Conservation (phyloP, 2,888 invertebrate species). For the Thysanoteuthis rhombus region DNA sequence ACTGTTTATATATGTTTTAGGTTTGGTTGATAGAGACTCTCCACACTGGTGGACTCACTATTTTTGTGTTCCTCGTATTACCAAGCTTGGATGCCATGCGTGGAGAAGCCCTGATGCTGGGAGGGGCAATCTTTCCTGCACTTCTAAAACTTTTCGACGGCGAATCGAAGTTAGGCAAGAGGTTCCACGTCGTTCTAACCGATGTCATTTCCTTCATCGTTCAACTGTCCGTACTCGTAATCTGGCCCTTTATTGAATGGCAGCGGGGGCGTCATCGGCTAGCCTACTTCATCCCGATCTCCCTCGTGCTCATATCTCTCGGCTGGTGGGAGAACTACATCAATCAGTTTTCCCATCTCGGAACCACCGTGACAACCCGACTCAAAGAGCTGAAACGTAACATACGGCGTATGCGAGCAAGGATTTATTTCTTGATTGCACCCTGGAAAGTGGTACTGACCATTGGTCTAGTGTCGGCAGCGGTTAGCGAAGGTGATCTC, state of each 20-base stretch:
- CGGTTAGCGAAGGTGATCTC: conserved; percentile 47
- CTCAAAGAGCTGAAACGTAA: conserved; percentile 76
- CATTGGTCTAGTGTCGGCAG: conserved; percentile 78
- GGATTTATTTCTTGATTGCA: conserved; percentile 88
- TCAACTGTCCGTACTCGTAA: conserved; percentile 49
- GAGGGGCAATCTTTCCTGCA: conserved; percentile 90
- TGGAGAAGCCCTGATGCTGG: conserved; percentile 95
- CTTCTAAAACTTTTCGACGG: conserved; percentile 52
- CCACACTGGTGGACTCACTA: conserved; percentile 85
- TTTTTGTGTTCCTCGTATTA: conserved; percentile 87
- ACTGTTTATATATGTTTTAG: conserved; percentile 49
- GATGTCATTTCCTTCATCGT: conserved; percentile 47
- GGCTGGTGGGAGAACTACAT: conserved; percentile 99
- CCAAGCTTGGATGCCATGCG: conserved; percentile 93
- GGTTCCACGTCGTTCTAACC: conserved; percentile 41
- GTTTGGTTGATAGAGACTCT: conserved; percentile 86
- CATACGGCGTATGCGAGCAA: conserved; percentile 83
- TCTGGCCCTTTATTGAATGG: conserved; percentile 46
- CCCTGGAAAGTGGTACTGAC: conserved; percentile 90
- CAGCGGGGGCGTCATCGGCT: conserved; percentile 40
- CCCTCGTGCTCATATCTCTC: conserved; percentile 85
- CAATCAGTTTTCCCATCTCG: conserved; percentile 80
- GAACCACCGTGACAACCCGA: conserved; percentile 68
- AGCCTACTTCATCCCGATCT: conserved; percentile 81
- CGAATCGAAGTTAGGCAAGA: conserved; percentile 44